phyloP scores from a whole-genome alignment of 2,797 vertebrate genomes.

The Peromyscus eremicus region DNA sequence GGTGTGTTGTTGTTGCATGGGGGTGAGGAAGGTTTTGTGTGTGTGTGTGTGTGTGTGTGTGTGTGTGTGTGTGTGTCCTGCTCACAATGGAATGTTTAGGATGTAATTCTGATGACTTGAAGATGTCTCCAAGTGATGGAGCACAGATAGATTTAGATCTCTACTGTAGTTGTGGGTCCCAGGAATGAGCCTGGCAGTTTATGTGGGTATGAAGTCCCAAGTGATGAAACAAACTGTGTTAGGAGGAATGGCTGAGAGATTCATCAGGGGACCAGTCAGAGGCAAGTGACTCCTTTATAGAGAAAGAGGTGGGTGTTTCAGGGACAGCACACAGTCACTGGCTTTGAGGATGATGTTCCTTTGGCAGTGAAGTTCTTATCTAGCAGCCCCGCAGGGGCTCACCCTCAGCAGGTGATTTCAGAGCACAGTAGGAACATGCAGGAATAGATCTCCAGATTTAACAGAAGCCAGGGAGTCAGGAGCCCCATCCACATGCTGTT shows the following conservation, averaged over 20 bases:
- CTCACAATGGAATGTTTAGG: not conserved
- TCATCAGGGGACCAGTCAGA: not conserved
- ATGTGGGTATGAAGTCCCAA: not conserved
- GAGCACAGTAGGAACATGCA: conserved; percentile 11
- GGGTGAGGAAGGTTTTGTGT: not conserved
- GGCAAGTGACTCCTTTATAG: conserved; percentile 16
- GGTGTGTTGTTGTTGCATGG: not conserved
- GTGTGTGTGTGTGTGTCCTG: not conserved
- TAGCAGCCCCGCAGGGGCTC: not conserved
- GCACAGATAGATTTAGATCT: not conserved
- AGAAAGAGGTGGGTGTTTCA: not conserved
- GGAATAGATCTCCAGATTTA: conserved; percentile 54
- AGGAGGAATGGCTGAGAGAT: not conserved
- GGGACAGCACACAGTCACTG: not conserved
- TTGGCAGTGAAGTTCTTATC: conserved; percentile 26
- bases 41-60: not conserved
- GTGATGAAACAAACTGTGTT: not conserved
- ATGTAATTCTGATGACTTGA: not conserved
- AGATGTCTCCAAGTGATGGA: conserved; percentile 55
- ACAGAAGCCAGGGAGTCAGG: conserved; percentile 44
- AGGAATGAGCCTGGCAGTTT: not conserved
- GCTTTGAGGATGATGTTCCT: not conserved
- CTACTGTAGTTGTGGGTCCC: not conserved
- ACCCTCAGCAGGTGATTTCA: conserved; percentile 1
- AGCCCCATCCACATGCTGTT: not conserved